A percentile compares a stretch with the other conserved stretches of the same genome.
Evolutionary conservation across 1,140 invertebrate genomes (phyloP).

Genomic region (Acromyrmex heyeri): DNA sequence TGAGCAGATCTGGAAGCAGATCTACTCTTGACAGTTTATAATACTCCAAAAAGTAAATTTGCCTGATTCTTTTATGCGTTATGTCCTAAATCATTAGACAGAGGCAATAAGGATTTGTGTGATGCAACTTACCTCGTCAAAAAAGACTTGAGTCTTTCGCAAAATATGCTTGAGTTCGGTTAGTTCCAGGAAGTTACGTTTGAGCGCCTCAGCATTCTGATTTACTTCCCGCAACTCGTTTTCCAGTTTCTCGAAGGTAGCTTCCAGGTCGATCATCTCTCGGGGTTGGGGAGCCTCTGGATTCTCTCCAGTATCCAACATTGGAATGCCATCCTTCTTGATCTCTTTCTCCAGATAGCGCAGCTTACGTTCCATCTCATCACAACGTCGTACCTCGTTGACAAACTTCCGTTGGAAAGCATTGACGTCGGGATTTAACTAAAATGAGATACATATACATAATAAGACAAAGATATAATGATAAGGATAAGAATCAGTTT

Average conservation of each 20-base stretch:
- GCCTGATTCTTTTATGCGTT: background rate
- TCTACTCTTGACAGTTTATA: background rate
- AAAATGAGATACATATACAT: background rate
- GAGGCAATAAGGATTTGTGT: background rate
- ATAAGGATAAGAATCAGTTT: background rate
- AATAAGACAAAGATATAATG: background rate
- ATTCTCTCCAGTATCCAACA: slow-evolving; percentile 98
- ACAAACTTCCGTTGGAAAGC: slow-evolving; percentile 98
- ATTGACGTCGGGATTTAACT: slow-evolving; percentile 98
- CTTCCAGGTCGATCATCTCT: slow-evolving; percentile 99
- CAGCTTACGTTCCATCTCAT: slow-evolving; percentile 97
- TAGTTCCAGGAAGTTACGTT: slow-evolving; percentile 98
- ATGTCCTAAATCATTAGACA: background rate
- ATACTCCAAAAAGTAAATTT: background rate
- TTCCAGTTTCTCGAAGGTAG: slow-evolving; percentile 98
- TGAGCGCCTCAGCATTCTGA: slow-evolving; percentile 98
- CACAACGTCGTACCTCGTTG: slow-evolving; percentile 95
- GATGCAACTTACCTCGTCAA: slow-evolving; percentile 95
- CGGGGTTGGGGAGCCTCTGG: slow-evolving; percentile 99
- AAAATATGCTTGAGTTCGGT: slow-evolving; percentile 98
- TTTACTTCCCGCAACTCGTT: slow-evolving; percentile 99
- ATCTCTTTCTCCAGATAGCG: slow-evolving; percentile 99
- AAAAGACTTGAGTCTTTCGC: slow-evolving; percentile 98
- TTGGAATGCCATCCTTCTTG: slow-evolving; percentile 98
- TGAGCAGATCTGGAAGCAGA: background rate